Conservation (phyloP, 1,140 invertebrate species). For the Acromyrmex charruanus region DNA sequence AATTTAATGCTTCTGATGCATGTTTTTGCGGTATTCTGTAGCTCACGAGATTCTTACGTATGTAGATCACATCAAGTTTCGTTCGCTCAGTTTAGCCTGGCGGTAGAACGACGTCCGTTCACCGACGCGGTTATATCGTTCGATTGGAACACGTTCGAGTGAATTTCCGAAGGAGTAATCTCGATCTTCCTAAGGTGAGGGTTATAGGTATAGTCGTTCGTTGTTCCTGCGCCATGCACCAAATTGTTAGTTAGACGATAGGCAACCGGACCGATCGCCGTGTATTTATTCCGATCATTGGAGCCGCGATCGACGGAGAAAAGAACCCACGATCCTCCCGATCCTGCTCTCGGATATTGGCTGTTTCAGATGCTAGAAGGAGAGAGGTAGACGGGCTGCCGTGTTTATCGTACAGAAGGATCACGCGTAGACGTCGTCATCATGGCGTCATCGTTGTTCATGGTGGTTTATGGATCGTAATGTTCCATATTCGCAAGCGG, state of each 20-base stretch:
- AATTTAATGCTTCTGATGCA: background rate
- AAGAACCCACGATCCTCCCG: constrained; percentile 3
- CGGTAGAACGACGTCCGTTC: constrained; percentile 30
- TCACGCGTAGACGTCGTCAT: constrained; percentile 54
- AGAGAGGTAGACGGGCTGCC: constrained; percentile 25
- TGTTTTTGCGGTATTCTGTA: background rate
- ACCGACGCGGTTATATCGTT: constrained; percentile 7
- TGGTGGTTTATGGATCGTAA: constrained; percentile 66
- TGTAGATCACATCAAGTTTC: background rate
- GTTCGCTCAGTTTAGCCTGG: background rate
- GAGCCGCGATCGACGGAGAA: constrained; percentile 38
- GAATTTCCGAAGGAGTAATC: constrained; percentile 60
- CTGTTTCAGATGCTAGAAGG: constrained; percentile 50
- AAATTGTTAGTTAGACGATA: constrained; percentile 63
- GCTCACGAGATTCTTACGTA: background rate
- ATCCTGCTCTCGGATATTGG: constrained; percentile 40
- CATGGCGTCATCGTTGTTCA: constrained; percentile 39
- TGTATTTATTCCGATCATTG: constrained; percentile 66
- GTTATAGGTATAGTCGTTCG: constrained; percentile 18
- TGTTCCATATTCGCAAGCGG: constrained; percentile 35
- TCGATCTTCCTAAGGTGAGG: constrained; percentile 43
- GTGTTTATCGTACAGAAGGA: constrained; percentile 63
- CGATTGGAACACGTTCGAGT: constrained; percentile 68
- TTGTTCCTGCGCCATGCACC: constrained; percentile 40
- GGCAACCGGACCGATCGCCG: constrained; percentile 31